Base-by-base conservation (phyloP, 2,113 vertebrate genomes). In the Heterocephalus glaber region DNA sequence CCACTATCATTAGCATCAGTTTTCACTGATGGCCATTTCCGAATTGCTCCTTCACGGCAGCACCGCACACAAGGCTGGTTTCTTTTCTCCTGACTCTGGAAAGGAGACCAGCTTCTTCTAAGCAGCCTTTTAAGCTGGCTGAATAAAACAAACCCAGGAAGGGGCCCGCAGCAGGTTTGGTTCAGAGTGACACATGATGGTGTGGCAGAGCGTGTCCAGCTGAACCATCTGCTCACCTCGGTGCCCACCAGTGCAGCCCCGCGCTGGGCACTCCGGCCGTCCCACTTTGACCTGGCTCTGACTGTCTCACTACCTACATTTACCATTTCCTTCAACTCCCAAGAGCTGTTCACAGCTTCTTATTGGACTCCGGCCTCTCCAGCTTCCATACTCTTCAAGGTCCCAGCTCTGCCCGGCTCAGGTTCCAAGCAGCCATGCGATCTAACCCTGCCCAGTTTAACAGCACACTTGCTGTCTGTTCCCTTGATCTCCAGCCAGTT, bases 401-500 rank as follows among this genome's bases (percentile, higher is more conserved):
- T 2, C 49, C 82, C 44, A 82, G 89, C 66, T 85, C 56, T 41
- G 81, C n/a, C n/a, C n/a, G 58, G 61, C 72, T 94, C 72, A 26
- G 47, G 38, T 30, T 88, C 70, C 33, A 28, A 65, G 33, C 24
- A 20, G 76, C 76, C 60, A 26, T 2, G 19, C 24, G 38, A 92
- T 33, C 38, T 93, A 61, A 89, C 49, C 2, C 3, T 80, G 80
- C 44, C 63, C 72, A 44, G 66, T 70, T 77, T 89, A 86, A 68
- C 1, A 92, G 94, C 41, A 86, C 95, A 96, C n/a, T 89, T 89
- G 94, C 81, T 66, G 49, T 65, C 92, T 38, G 44, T 41, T 74
- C 74, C 81, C 85, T 92, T 93, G 95, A 89, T 94, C 85, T 61
- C 47, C 30, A 60, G 90, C 72, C 96, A 97, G 92, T 82, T 94